Evolutionary conservation across 2,113 vertebrate genomes (phyloP).

Genomic region (Chionodraco myersi): DNA sequence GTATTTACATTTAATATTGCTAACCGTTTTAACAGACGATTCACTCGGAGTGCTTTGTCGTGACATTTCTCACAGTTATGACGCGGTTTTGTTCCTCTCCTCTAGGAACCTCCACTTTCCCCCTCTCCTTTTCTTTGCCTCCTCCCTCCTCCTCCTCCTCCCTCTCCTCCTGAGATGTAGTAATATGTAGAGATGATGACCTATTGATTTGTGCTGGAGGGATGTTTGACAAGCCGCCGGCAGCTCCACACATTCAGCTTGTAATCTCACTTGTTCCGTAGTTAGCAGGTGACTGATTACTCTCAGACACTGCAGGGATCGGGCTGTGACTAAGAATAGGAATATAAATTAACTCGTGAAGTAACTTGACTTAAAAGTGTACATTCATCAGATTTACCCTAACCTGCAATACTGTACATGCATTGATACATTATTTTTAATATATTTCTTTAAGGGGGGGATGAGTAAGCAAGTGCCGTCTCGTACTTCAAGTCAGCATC

Average conservation of each 20-base stretch:
- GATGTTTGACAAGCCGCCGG: constrained; percentile 66
- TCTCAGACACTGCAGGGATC: constrained; percentile 13
- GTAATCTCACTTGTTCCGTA: constrained; percentile 67
- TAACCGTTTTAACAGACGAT: background rate
- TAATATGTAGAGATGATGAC: constrained; percentile 76
- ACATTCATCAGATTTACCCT: background rate
- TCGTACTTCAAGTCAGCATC: background rate
- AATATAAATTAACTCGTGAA: too few species aligned
- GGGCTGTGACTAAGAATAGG: too few species aligned
- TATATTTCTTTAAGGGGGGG: background rate
- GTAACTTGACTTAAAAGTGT: background rate
- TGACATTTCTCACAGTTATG: background rate
- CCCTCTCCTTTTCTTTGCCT: constrained; percentile 1
- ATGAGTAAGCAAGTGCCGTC: background rate
- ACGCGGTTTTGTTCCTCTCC: background rate
- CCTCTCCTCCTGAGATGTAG: constrained; percentile 44
- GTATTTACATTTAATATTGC: background rate
- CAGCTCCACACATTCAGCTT: constrained; percentile 52
- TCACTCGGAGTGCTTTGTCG: too few species aligned
- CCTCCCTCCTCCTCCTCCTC: background rate
- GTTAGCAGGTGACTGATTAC: constrained; percentile 68
- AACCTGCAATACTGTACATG: background rate
- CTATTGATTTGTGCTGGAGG: constrained; percentile 75
- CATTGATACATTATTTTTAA: too few species aligned
- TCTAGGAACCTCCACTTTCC: background rate